A percentile compares a stretch with the other conserved stretches of the same genome.
phyloP scores from a whole-genome alignment of 2,113 vertebrate species.

The Sphyrna mokarran region DNA sequence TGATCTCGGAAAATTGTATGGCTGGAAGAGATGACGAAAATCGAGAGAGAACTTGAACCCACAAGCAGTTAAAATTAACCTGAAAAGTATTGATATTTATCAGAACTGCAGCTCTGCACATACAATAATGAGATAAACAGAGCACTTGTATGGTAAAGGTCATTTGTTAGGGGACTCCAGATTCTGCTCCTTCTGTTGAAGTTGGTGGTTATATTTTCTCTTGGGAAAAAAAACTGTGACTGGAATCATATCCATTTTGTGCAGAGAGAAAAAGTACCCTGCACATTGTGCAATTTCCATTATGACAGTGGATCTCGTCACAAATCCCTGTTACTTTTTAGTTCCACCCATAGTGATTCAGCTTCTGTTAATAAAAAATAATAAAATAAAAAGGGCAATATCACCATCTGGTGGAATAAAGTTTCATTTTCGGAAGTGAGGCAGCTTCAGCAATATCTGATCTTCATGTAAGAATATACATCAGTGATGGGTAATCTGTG shows the following conservation, averaged over 20 bases:
- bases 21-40: not conserved
- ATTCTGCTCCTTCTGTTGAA: not conserved
- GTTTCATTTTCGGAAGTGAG: not conserved
- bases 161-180: not conserved
- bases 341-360: not conserved
- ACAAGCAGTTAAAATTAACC: not conserved
- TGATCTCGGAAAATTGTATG: not conserved
- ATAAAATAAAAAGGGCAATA: not conserved
- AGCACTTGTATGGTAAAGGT: not conserved
- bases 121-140: not conserved
- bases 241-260: not conserved
- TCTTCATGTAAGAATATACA: not conserved
- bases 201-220: not conserved
- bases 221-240: not conserved
- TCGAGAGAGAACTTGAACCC: not conserved
- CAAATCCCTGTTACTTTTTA: not conserved
- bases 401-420: slow-evolving; percentile 16
- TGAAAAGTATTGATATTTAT: not conserved
- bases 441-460: not conserved
- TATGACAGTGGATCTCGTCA: not conserved
- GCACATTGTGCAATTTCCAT: not conserved
- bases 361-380: not conserved
- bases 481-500: no score
- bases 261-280: not conserved
- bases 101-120: not conserved